Evolutionary conservation across 2,888 invertebrate genomes (phyloP).

Genomic region (Tetragnatha montana): DNA sequence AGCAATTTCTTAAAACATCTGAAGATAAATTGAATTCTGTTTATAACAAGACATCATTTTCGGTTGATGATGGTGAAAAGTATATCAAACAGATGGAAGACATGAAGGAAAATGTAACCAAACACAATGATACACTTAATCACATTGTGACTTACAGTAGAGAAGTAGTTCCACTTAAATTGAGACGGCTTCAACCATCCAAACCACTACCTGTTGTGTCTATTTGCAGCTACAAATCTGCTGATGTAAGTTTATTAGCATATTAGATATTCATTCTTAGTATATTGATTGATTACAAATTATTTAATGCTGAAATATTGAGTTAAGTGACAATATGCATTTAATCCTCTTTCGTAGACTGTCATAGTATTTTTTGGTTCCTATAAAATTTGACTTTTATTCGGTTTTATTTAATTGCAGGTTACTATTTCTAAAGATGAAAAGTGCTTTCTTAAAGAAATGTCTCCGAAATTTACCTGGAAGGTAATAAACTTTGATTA

Average conservation of each 20-base stretch:
- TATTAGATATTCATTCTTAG: not conserved
- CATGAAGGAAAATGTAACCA: conserved; percentile 90
- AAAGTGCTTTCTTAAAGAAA: conserved; percentile 91
- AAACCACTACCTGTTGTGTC: conserved; percentile 90
- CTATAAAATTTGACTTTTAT: not conserved
- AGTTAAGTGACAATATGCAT: not conserved
- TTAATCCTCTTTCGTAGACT: not conserved
- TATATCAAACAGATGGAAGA: conserved; percentile 96
- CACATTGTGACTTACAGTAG: conserved; percentile 86
- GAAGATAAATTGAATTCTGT: conserved; percentile 93
- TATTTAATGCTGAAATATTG: not conserved
- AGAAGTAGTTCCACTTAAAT: conserved; percentile 91
- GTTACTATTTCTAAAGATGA: conserved; percentile 93
- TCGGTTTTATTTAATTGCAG: conserved; percentile 73
- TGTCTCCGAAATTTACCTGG: conserved; percentile 95
- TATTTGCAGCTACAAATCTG: conserved; percentile 95
- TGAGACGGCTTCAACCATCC: conserved; percentile 89
- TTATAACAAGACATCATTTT: conserved; percentile 95
- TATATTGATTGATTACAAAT: not conserved
- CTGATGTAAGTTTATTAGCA: conserved; percentile 78
- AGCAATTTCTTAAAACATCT: conserved; percentile 86
- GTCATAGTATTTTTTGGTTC: not conserved
- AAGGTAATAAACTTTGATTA: conserved; percentile 78
- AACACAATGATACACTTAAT: conserved; percentile 89
- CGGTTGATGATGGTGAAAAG: conserved; percentile 93